Evolutionary conservation across 2,888 invertebrate species (phyloP), one percentile per base, ranked within the genome.

Genomic region (Gibbula magus): DNA sequence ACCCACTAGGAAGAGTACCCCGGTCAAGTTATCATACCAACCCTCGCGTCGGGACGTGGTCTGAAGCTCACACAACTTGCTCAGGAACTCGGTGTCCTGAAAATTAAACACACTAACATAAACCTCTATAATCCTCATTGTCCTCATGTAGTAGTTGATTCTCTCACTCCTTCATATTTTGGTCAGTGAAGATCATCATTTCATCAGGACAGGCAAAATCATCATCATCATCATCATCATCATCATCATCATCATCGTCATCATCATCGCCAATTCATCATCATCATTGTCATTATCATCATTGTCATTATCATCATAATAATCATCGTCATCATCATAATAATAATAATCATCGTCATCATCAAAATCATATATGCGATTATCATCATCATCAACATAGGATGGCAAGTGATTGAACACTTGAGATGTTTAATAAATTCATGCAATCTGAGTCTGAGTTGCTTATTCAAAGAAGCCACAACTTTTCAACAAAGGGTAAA

Each of bases 21-120:
- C 79, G 0, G 84, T 80, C 8, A 91, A 83, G 77, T 88, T 89
- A 76, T 89, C 86, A 77, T 83, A 87, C 90, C 90, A 91, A 22
- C 89, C 88, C 81, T 91, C 89, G 0, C 83, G 79, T 18, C 77
- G 74, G 0, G 88, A 84, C n/a, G 83, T 67, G 29, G 85, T 80
- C 82, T 90, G 89, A 25, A 85, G 78, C 39, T 84, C 81, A 75
- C 85, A 84, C 61, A 91, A 81, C 56, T 86, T 83, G 45, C 77
- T 73, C 20, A 91, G 78, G 35, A 84, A 80, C 16, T 83, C 82
- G n/a, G 86, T 86, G 81, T 85, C 86, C 91, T 91, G n/a, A n/a
- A n/a, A n/a, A n/a, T n/a, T n/a, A n/a, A n/a, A n/a, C n/a, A n/a
- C n/a, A n/a, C n/a, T n/a, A n/a, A n/a, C n/a, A n/a, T n/a, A n/a